Base-by-base conservation (phyloP, 1,140 invertebrate species). In the Tachypleus tridentatus region DNA sequence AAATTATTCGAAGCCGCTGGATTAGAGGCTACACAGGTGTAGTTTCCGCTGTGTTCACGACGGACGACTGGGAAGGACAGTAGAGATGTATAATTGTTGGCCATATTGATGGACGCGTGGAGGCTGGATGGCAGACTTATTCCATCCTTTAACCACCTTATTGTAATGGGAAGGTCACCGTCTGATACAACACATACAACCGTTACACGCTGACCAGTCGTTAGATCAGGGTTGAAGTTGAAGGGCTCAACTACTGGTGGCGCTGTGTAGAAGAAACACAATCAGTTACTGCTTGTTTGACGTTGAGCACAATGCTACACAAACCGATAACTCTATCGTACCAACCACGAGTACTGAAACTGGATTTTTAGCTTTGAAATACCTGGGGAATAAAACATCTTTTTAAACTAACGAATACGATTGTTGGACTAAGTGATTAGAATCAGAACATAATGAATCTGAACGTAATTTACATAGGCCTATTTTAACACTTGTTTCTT, bases 221-320 rank as follows among this genome's bases (percentile, higher is more conserved):
- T 78, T 11, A 86, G 81, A 64, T 80, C 82, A 72, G 82, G 72
- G 68, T 85, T 85, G 72, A 85, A 83, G 51, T 84, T 84, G 58
- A 84, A 82, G 50, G 81, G 76, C 50, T 84, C 81, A 72, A 91
- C 85, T n/a, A 81, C 78, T 47, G 89, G 88, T 6, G 85, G 77
- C 71, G 82, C 87, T 89, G 73, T 59, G 29, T 0, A 29, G 29
- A 29, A 29, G 29, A 29, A 29, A 29, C 29, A 29, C 29, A 29
- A 29, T 29, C 29, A 29, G 29, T 29, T 29, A 29, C 2, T 29
- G 29, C 2, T 29, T 29, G 29, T 29, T 2, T 29, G 29, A 29
- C 2, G 29, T 29, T 29, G 29, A 29, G 29, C 29, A 29, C 29
- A 29, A 29, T 0, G 29, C 29, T 29, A 29, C 29, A 29, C 29